Base-by-base conservation (phyloP, 2,113 vertebrate species). In the Nannospalax galili region DNA sequence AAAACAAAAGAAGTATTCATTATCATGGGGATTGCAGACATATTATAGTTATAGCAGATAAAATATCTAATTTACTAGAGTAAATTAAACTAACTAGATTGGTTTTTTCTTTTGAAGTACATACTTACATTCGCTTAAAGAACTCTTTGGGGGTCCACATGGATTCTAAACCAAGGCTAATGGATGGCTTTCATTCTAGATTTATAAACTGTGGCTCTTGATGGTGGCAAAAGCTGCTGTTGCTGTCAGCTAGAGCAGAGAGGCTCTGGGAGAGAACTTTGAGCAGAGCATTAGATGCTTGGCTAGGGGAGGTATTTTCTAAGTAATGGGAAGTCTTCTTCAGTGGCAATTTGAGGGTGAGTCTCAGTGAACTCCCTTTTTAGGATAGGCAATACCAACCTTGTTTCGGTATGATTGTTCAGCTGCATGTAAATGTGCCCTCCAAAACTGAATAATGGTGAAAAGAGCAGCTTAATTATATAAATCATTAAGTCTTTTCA, bases 61-160 rank as follows among this genome's bases (percentile, higher is more conserved):
- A 98, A 98, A 93, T 92, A 97, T 97, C 98, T 98, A 80, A 98
- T 98, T 98, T 98, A 92, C 95, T 95, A 91, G 84, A 98, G 98
- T 98, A 98, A 98, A 98, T 98, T 94, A 98, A 97, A 70, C 97
- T 98, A 98, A 98, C 95, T 96, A 98, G 98, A 92, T 98, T 98
- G 93, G 67, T 91, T 65, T 82, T 85, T 19, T 91, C 96, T 97
- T 98, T 95, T 97, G 88, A 89, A 92, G 96, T 67, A 80, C 95
- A 60, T 96, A 94, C 96, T 98, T 97, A 97, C 95, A 90, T 92
- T 96, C 77, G 60, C 92, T 97, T 98, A 78, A 96, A 97, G 97
- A 93, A 88, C 94, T 96, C 93, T 3, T 88, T 93, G 97, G 97
- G 97, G 95, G 78, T 91, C 88, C 92, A 79, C 74, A 2, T 94